Evolutionary conservation across 2,888 invertebrate species (phyloP), one percentile per base, ranked within the genome.

Genomic region (Luperina nickerlii): DNA sequence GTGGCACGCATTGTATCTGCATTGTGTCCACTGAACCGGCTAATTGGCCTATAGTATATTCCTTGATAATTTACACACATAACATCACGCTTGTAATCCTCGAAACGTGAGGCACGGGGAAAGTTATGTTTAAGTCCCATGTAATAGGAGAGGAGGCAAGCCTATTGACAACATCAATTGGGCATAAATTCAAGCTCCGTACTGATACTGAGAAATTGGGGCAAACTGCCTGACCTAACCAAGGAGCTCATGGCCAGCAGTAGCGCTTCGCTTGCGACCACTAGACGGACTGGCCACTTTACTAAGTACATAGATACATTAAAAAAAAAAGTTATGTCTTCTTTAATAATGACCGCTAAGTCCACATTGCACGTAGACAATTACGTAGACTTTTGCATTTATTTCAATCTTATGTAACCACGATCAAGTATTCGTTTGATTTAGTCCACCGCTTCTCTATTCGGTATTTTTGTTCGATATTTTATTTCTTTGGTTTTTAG

Each of bases 1-100:
- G n/a, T n/a, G n/a, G n/a, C n/a, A n/a, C n/a, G n/a, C n/a, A n/a
- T n/a, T n/a, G n/a, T 83, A 74, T 76, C 68, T 66, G 71, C 83
- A 83, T 83, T 86, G 79, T 85, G 38, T 57, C 72, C 76, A 83
- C 57, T 86, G 83, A 85, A 79, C 76, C 83, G 68, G 51, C 62
- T 76, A 83, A 85, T 83, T 79, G 76, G 68, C 72, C 42, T 32
- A 65, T 66, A 48, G 54, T 82, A 54, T 75, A 57, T 74, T 60
- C 32, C 32, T 63, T 66, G 63, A 68, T 60, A 15, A n/a, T 62
- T 76, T 76, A n/a, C 20, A 66, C 66, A 13, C 38, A 3, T n/a
- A 68, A 68, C 27, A 69, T 69, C 11, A 69, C 20, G 48, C 4
- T 1, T 27, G 48, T 27, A 20, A 69, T 13, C 7, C 20, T 7